Base-by-base conservation (phyloP, 2,113 vertebrate species). In the Galemys pyrenaicus region DNA sequence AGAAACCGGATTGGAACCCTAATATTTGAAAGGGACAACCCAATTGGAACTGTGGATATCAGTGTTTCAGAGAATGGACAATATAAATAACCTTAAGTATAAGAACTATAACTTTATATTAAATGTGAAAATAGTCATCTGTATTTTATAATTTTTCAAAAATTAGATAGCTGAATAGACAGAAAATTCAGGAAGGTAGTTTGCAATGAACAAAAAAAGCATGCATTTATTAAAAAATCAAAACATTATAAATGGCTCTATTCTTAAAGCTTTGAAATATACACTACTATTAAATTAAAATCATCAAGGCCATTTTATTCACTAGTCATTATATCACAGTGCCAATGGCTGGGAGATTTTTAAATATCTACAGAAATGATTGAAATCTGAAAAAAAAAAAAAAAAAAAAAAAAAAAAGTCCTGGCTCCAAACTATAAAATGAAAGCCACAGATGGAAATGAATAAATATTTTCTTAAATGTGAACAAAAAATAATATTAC, bases 391-490 rank as follows among this genome's bases (percentile, higher is more conserved):
- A 58, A 35, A 28, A 4, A 68, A n/a, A 67, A 13, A 16, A n/a
- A 46, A 58, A 35, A 28, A 4, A 68, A n/a, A 67, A 13, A 16
- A n/a, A 60, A 46, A 13, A 30, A 41, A 62, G 46, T 83, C 41
- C 68, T 75, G 62, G 65, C n/a, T 85, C 10, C 30, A 79, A 96
- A 92, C 46, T 92, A 85, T 26, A 88, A 60, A 93, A 91, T 62
- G 7, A 87, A 92, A 92, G 16, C 37, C 95, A 19, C 39, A 95
- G 92, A 91, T 91, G n/a, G 15, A 96, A 91, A 94, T 83, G 75
- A 94, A 95, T 91, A 93, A 87, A 89, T 95, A 30, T 10, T 91
- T 95, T 82, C 78, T 79, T 89, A 37, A 82, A 85, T 68, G 41
- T 81, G 54, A 92, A 88, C 39, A 58, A 79, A 89, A 65, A 65